Base-by-base conservation (phyloP, 2,797 vertebrate species). In the Anisognathus igniventris region DNA sequence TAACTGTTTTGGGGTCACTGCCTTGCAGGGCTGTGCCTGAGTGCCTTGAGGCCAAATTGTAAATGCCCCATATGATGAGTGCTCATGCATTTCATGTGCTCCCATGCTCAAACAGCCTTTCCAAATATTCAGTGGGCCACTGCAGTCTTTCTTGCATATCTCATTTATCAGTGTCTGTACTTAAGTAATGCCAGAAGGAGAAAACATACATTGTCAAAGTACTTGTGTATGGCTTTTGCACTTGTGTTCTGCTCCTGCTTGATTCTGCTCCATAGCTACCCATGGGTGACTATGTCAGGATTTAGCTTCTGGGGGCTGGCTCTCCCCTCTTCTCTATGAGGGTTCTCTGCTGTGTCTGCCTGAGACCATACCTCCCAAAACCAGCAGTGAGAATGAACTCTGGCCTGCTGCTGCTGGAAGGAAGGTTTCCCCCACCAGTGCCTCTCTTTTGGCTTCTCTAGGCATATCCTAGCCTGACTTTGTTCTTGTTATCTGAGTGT, bases 1-100 rank as follows among this genome's bases (percentile, higher is more conserved):
- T 62, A 31, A 58, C 51, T 92, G 78, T 82, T 54, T 15, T 83
- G 75, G 93, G 87, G 66, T 87, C 72, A 82, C 48, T 92, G 72
- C 66, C 53, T 80, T 86, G 82, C 33, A 58, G 57, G 79, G 56
- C 61, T 56, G 1, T 73, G 67, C 54, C 70, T 2, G 2, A 57
- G 14, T 50, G 54, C 88, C 79, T 81, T 50, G 44, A 23, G 64
- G 57, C 57, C 47, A 58, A 72, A 62, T 47, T 91, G 57, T 85
- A 70, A 92, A 56, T 0, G 2, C 23, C 56, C 42, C 39, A 5
- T 66, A 65, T 80, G 64, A 77, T 54, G 53, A 67, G 13, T 47
- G 67, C 73, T 79, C 45, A 10, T 84, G 47, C 21, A 66, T 79
- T 92, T 76, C 53, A n/a, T 51, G 47, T 61, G 54, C 25, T 90